Base-by-base conservation (phyloP, 2,888 invertebrate genomes). In the Eudemis profundana region DNA sequence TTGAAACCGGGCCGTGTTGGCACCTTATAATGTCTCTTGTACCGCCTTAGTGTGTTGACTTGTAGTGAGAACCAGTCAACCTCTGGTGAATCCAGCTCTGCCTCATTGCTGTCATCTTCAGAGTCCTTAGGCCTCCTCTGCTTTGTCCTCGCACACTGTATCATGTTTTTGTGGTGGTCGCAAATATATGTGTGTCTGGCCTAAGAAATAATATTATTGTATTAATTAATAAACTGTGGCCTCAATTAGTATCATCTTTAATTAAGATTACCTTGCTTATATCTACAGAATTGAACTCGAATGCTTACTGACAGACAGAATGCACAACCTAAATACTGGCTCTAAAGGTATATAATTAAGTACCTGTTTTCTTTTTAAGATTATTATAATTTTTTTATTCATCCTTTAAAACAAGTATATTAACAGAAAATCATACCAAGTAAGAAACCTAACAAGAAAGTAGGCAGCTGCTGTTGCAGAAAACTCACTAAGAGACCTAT, bases 161-260 rank as follows among this genome's bases (percentile, higher is more conserved):
- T 99, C 81, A 98, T 96, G 83, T 96, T 96, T 90, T 99, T 99
- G 89, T 99, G 99, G 81, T 96, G 96, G 84, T 99, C 99, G 90
- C 99, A 99, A 78, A 99, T 99, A 85, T 99, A 98, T 76, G 97
- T 97, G 84, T 99, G 98, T 75, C 96, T 95, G 40, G 97, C 98
- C 98, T 98, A 87, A 50, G 84, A 86, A 67, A 5, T 1, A 44
- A 21, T 2, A 12, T 59, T 10, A 15, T 15, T 15, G 4, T 17
- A 4, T 49, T 53, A 46, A 57, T 56, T 0, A 12, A 19, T 4
- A 12, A 19, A 17, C 10, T 17, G 17, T 44, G 12, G 5, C 27
- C 27, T 0, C 27, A 27, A 0, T 27, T n/a, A n/a, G n/a, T n/a
- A n/a, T n/a, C n/a, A n/a, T n/a, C n/a, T n/a, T n/a, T n/a, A n/a